Evolutionary conservation across 2,888 invertebrate species (phyloP).

Genomic region (Elaeidobius kamerunicus): DNA sequence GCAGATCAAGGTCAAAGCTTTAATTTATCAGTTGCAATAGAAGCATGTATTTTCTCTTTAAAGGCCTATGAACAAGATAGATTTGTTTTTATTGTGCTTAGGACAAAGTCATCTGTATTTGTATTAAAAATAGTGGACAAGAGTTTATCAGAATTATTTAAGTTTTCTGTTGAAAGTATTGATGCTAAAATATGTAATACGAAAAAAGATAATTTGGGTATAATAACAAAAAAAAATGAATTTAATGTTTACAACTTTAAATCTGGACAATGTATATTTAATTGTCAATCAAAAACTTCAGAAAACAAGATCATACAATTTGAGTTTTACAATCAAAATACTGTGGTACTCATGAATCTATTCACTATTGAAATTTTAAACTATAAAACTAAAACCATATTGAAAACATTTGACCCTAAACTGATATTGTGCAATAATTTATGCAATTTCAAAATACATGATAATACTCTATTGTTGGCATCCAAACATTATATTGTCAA

Average conservation of each 20-base stretch:
- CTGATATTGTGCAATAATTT: conserved; percentile 35
- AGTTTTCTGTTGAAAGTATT: conserved; percentile 23
- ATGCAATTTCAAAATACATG: conserved; percentile 31
- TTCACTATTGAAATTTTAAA: conserved; percentile 31
- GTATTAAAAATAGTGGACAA: conserved; percentile 20
- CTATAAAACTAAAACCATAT: conserved; percentile 22
- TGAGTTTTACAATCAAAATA: conserved; percentile 31
- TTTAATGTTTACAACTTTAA: conserved; percentile 32
- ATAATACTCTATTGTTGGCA: conserved; percentile 29
- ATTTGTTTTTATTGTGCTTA: conserved; percentile 23
- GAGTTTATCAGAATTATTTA: not conserved
- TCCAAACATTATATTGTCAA: conserved; percentile 36
- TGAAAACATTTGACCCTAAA: conserved; percentile 32
- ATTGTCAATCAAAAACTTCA: conserved; percentile 13
- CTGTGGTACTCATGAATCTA: conserved; percentile 32
- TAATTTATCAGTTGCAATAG: conserved; percentile 11
- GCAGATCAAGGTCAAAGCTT: conserved; percentile 3
- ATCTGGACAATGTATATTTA: conserved; percentile 20
- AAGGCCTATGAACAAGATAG: conserved; percentile 12
- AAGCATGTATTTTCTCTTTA: conserved; percentile 23
- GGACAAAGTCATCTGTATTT: conserved; percentile 28
- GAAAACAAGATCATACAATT: conserved; percentile 31
- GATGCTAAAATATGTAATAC: conserved; percentile 34
- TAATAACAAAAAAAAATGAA: conserved; percentile 24
- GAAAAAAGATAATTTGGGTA: conserved; percentile 26